Evolutionary conservation across 2,888 invertebrate genomes (phyloP).

Genomic region (Hypena proboscidalis): DNA sequence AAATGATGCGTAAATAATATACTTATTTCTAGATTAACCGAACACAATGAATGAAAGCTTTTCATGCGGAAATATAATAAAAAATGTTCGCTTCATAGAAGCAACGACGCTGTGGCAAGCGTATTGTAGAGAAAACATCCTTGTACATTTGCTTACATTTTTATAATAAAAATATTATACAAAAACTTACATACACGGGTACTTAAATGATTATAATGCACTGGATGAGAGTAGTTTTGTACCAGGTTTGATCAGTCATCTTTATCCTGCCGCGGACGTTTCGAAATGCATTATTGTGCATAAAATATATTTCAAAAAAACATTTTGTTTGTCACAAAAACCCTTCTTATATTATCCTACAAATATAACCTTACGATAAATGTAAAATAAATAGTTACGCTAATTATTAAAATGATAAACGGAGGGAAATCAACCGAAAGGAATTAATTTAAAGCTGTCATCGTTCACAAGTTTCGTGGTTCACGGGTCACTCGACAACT

Average conservation of each 20-base stretch:
- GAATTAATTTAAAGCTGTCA: slow-evolving; percentile 52
- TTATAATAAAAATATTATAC: slow-evolving; percentile 69
- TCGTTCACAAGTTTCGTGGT: slow-evolving; percentile 41
- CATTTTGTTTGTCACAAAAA: slow-evolving; percentile 60
- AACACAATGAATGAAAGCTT: slow-evolving; percentile 33
- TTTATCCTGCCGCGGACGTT: slow-evolving; percentile 58
- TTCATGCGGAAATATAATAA: slow-evolving; percentile 30
- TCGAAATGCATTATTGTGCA: slow-evolving; percentile 76
- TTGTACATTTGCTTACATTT: slow-evolving; percentile 65
- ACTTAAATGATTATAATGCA: slow-evolving; percentile 77
- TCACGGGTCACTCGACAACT: slow-evolving; percentile 33
- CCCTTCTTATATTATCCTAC: slow-evolving; percentile 53
- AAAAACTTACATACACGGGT: slow-evolving; percentile 71
- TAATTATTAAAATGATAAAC: slow-evolving; percentile 63
- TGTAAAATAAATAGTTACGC: slow-evolving; percentile 74
- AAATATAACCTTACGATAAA: slow-evolving; percentile 37
- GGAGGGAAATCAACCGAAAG: slow-evolving; percentile 68
- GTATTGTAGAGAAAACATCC: slow-evolving; percentile 53
- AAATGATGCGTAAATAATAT: slow-evolving; percentile 56
- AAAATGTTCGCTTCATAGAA: slow-evolving; percentile 73
- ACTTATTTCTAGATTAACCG: slow-evolving; percentile 32
- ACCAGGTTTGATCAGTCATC: slow-evolving; percentile 72
- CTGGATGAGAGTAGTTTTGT: slow-evolving; percentile 78
- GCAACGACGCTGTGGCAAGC: slow-evolving; percentile 71
- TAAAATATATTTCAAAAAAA: slow-evolving; percentile 59